Percentiles rank a stretch among this genome's conserved stretches.
phyloP scores from a whole-genome alignment of 2,797 vertebrate species.

The Bucorvus abyssinicus region DNA sequence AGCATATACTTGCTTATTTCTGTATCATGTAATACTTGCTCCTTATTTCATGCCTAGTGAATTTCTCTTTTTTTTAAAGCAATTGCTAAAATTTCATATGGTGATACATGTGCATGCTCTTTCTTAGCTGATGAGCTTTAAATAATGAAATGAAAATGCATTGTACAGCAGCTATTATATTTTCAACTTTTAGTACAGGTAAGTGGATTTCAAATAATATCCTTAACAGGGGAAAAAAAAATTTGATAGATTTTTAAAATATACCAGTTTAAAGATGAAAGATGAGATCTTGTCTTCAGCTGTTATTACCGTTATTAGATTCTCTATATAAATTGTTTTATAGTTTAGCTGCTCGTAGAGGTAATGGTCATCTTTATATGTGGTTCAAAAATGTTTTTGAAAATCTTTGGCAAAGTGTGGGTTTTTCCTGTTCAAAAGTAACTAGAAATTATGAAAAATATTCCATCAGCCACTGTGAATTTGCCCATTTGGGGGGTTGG shows the following conservation, averaged over 20 bases:
- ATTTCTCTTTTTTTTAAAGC: not conserved
- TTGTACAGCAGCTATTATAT: conserved; percentile 51
- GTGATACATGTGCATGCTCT: conserved; percentile 74
- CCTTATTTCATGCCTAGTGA: not conserved
- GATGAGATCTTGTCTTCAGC: not conserved
- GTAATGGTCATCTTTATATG: accelerated
- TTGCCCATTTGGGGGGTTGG: not conserved
- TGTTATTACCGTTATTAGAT: not conserved
- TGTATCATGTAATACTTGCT: not conserved
- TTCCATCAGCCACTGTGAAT: not conserved
- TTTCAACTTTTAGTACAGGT: conserved; percentile 62
- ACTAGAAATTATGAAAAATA: not conserved
- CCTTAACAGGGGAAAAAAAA: not conserved
- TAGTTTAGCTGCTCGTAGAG: not conserved
- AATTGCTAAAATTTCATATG: conserved; percentile 31
- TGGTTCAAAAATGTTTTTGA: not conserved
- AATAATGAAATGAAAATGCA: conserved; percentile 25
- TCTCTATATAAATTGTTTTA: not conserved
- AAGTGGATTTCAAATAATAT: conserved; percentile 59
- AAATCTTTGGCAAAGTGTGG: not conserved
- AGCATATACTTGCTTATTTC: not conserved
- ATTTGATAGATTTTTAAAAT: not conserved
- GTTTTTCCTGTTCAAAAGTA: not conserved
- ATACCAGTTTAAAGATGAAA: not conserved
- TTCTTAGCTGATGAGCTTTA: conserved; percentile 43